A percentile compares a stretch with the other conserved stretches of the same genome.
phyloP scores from a whole-genome alignment of 2,113 vertebrate species.

The Oreamnos americanus region DNA sequence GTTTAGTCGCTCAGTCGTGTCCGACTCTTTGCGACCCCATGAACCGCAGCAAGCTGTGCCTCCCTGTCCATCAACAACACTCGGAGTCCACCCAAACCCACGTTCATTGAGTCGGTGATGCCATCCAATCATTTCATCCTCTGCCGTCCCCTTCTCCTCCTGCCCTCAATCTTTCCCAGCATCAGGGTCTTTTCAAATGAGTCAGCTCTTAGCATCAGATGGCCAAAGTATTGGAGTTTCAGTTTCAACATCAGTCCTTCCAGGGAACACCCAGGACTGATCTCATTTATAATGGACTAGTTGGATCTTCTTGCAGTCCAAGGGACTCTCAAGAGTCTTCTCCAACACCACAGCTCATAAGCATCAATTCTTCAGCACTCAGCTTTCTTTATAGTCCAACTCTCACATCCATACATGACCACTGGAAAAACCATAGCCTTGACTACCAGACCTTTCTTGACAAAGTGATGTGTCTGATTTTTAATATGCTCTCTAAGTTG shows the following conservation, averaged over 20 bases:
- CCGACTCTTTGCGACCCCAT: rapidly evolving
- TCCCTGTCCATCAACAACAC: not conserved
- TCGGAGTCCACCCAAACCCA: not conserved
- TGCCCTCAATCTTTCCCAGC: not conserved
- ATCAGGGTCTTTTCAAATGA: not conserved
- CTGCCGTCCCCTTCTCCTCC: not conserved
- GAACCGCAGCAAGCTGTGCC: rapidly evolving
- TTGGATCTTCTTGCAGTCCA: not conserved
- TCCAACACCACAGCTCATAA: not conserved
- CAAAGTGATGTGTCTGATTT: not conserved
- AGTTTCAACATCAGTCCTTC: not conserved
- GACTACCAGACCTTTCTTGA: not conserved
- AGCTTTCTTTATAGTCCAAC: not conserved
- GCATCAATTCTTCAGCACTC: rapidly evolving
- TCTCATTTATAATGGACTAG: not conserved
- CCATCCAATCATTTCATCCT: not conserved
- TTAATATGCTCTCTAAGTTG: not conserved
- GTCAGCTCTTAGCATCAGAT: not conserved
- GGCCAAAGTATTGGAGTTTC: not conserved
- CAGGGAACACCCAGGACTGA: not conserved
- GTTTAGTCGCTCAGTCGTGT: rapidly evolving
- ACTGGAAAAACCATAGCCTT: not conserved
- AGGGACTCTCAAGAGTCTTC: not conserved
- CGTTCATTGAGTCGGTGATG: not conserved
- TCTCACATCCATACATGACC: not conserved